phyloP scores from a whole-genome alignment of 2,113 vertebrate species.

The Tachysurus vachellii region DNA sequence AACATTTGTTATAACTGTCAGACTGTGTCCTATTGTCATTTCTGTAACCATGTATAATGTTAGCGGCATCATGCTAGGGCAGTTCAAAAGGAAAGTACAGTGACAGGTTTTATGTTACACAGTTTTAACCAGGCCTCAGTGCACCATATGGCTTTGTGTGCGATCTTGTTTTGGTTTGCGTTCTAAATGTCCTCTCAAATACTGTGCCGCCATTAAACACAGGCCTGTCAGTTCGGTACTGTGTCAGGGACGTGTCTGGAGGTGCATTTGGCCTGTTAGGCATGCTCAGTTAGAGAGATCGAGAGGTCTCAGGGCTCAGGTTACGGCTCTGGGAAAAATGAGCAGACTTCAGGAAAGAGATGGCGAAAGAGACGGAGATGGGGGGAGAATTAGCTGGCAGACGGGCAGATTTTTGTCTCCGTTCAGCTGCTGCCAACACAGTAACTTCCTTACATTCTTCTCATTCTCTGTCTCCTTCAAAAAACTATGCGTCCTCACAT shows the following conservation, averaged over 20 bases:
- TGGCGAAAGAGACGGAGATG: slow-evolving; percentile 20
- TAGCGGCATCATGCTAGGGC: neutral
- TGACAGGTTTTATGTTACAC: neutral
- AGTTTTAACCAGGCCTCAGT: neutral
- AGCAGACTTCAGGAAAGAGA: slow-evolving; percentile 62
- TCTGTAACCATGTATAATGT: neutral
- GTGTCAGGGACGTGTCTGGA: slow-evolving; percentile 63
- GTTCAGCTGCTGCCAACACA: slow-evolving; percentile 67
- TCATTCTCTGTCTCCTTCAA: slow-evolving; percentile 61
- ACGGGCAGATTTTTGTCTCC: slow-evolving; percentile 71
- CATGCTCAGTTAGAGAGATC: slow-evolving; percentile 57
- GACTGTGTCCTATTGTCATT: neutral
- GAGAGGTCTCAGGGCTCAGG: slow-evolving; percentile 56
- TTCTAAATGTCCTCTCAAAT: slow-evolving; percentile 53
- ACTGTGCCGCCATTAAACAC: slow-evolving; percentile 47
- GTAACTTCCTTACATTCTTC: slow-evolving; percentile 71
- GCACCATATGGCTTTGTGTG: slow-evolving; percentile 45
- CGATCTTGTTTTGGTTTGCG: slow-evolving; percentile 48
- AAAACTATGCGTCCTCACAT: slow-evolving; percentile 4
- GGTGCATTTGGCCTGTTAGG: slow-evolving; percentile 69
- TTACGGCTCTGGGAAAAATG: slow-evolving; percentile 73
- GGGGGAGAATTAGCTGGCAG: slow-evolving; percentile 67
- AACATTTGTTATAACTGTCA: neutral
- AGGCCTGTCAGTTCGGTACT: slow-evolving; percentile 51
- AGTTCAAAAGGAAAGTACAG: slow-evolving; percentile 5